Evolutionary conservation across 2,888 invertebrate genomes (phyloP), one percentile per base, ranked within the genome.

Genomic region (Tachina fera): DNA sequence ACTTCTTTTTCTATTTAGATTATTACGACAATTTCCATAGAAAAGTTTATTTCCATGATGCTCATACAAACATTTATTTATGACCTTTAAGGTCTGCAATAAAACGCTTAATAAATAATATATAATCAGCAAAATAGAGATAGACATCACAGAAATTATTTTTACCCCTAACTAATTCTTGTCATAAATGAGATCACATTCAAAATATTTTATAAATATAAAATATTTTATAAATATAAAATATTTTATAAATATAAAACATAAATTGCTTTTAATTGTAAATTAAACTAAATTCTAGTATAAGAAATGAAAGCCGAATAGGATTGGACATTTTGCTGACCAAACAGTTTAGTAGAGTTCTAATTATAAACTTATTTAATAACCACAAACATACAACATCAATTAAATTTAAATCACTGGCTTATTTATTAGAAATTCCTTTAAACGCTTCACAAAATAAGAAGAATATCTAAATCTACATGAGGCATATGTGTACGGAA

Each of bases 401-500:
- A 84, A 84, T 84, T 80, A 80, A 76, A 43, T 80, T 70, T 45
- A 71, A 80, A 79, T 79, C 71, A 76, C 19, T 75, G 63, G 45
- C 19, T 71, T 45, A 80, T 80, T 60, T 80, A 76, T 76, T 84
- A 75, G 70, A 84, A 76, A 51, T 79, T 80, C 53, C 53, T 68
- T 61, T 61, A 65, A 75, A 70, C 51, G 74, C 43, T 65, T 11
- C 79, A 70, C 65, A 31, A 31, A 58, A 31, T 39, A 58, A 58
- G 31, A 4, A 58, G n/a, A n/a, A n/a, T n/a, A n/a, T n/a, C 31
- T 39, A 31, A 13, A 58, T 22, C 14, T 58, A 60, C 41, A 60
- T 60, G 43, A 79, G 70, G 49, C 43, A 60, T 51, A 43, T 6
- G 9, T 31, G 31, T 31, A 31, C 6, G 22, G 43, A 53, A 9